phyloP scores from a whole-genome alignment of 2,113 vertebrate genomes.

The Myrmecophaga tridactyla region DNA sequence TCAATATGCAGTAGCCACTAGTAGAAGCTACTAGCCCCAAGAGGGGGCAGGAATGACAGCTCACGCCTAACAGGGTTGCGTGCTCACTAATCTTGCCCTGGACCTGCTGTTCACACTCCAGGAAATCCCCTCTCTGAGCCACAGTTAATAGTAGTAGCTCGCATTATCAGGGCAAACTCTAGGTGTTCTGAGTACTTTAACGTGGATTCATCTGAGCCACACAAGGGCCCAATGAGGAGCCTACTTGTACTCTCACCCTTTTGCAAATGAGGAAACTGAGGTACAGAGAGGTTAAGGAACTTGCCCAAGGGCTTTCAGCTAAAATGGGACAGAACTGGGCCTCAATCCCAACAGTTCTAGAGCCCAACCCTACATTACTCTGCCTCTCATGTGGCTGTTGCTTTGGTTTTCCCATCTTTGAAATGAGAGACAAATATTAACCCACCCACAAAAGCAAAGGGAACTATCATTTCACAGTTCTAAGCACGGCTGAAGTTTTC shows the following conservation, averaged over 20 bases:
- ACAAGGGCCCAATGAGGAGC: not conserved
- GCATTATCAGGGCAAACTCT: not conserved
- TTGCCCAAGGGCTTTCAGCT: not conserved
- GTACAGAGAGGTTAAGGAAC: not conserved
- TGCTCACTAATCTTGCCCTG: fast-evolving
- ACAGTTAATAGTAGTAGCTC: fast-evolving
- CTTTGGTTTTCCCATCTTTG: not conserved
- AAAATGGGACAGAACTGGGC: not conserved
- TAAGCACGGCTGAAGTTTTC: not conserved
- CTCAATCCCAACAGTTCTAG: fast-evolving
- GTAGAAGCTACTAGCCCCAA: not conserved
- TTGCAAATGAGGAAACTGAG: not conserved
- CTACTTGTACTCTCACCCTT: not conserved
- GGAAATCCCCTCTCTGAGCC: not conserved
- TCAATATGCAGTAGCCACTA: too few relatives aligned
- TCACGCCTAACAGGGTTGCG: not conserved
- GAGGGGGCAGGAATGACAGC: too few relatives aligned
- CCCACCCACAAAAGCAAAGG: not conserved
- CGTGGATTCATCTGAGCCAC: not conserved
- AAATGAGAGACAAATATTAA: not conserved
- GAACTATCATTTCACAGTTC: not conserved
- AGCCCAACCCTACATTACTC: fast-evolving
- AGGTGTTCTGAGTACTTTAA: not conserved
- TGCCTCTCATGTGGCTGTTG: fast-evolving
- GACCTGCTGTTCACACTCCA: not conserved